Evolutionary conservation across 2,797 vertebrate species (phyloP), one percentile per base, ranked within the genome.

Genomic region (Buphagus erythrorhynchus): DNA sequence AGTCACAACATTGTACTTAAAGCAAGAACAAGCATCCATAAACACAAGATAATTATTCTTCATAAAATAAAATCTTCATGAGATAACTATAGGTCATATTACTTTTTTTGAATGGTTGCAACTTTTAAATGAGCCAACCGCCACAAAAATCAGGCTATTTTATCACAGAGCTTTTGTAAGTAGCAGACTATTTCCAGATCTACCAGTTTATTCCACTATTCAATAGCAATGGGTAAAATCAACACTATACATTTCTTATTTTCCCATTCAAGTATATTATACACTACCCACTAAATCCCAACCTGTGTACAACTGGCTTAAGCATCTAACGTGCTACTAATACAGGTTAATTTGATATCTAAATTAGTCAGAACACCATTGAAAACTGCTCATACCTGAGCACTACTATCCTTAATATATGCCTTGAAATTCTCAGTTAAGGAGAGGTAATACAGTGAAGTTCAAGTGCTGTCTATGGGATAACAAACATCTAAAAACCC

Each of bases 201-300:
- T 67, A 42, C n/a, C 25, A 19, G 3, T 48, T 90, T 31, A 86
- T 54, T 68, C 42, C 61, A 61, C 18, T 59, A 40, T 31, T 40
- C n/a, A 62, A 33, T 0, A 79, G 51, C 0, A 0, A 67, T 1
- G 0, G 21, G 33, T 8, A 14, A 76, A 75, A 76, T 13, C 74
- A 80, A 55, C 45, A 62, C 13, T 28, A 43, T 10, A 5, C 4
- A 8, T 36, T 16, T n/a, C 22, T 36, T 43, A 45, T 26, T 52
- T 42, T 57, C 25, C n/a, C 57, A 43, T 16, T 81, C 25, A 55
- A 73, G 19, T 24, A 45, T 3, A 4, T 57, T 62, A 78, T 15
- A 61, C 11, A 22, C 13, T 9, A 66, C 17, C 11, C 46, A 74
- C 29, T 36, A 66, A 77, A 80, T 33, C 54, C 28, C 58, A 83